These are phyloP conservation scores for Pseudorasbora parva DNA, from an alignment of 2,113 vertebrate genomes.

Conservation along the genomic window DNA sequence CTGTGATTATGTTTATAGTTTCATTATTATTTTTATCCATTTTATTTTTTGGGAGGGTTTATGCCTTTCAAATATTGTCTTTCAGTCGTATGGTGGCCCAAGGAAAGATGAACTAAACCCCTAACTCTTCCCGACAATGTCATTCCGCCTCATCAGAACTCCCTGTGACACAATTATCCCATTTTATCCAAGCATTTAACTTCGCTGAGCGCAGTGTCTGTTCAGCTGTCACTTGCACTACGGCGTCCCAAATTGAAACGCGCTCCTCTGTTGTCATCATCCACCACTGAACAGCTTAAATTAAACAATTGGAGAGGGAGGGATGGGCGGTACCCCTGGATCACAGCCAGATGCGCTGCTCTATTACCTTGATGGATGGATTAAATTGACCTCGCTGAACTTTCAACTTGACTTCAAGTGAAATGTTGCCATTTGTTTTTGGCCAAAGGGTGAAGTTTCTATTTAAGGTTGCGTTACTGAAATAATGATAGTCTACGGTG, in stretches of 20 bases:
- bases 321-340: background rate
- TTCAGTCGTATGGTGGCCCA: background rate
- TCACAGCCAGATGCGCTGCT: background rate
- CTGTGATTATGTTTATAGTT: too few species aligned
- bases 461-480: conserved; percentile 12
- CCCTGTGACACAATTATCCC: conserved; percentile 32
- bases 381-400: conserved; percentile 24
- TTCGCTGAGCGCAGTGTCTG: conserved; percentile 14
- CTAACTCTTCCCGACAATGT: background rate
- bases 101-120: background rate
- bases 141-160: background rate
- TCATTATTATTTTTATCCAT: background rate
- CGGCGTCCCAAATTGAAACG: background rate
- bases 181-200: conserved; percentile 50
- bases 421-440: conserved; percentile 12
- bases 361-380: background rate
- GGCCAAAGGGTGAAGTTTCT: background rate
- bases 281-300: background rate
- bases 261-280: background rate
- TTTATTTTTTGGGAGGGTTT: background rate
- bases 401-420: conserved; percentile 6
- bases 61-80: background rate
- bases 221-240: conserved; percentile 45
- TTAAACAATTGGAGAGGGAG: background rate
- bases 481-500: conserved; percentile 30